A percentile compares a stretch with the other conserved stretches of the same genome.
phyloP scores from a whole-genome alignment of 2,797 vertebrate genomes.

The Nasua narica region DNA sequence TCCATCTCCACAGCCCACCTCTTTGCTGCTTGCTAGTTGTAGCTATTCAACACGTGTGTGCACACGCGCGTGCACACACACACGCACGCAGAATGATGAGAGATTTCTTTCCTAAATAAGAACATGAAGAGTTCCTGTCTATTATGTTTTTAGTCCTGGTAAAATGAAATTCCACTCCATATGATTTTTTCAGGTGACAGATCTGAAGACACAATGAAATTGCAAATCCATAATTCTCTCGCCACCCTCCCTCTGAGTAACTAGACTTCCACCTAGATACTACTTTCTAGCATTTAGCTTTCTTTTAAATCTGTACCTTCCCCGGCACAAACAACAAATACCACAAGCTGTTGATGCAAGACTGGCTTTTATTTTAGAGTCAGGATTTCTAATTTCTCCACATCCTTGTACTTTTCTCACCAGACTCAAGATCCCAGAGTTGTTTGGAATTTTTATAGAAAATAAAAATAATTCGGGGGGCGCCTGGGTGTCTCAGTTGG shows the following conservation, averaged over 20 bases:
- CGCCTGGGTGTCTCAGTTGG: no score
- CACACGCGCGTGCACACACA: background rate
- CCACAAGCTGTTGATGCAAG: fast-evolving
- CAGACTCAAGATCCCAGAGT: background rate
- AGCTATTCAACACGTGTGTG: background rate
- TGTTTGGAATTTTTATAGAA: background rate
- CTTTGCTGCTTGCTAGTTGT: background rate
- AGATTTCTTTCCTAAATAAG: background rate
- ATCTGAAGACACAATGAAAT: background rate
- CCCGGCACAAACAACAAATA: background rate
- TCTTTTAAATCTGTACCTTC: background rate
- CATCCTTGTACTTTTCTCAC: background rate
- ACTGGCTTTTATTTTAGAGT: background rate
- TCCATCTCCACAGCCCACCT: background rate
- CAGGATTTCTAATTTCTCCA: background rate
- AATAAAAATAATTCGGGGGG: background rate
- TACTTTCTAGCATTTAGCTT: background rate
- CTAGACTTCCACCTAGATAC: background rate
- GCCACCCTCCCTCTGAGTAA: background rate
- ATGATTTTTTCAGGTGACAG: background rate
- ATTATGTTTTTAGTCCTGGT: background rate
- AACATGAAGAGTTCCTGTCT: background rate
- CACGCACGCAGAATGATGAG: background rate
- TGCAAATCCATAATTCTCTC: background rate
- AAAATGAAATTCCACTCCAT: background rate